A percentile compares a stretch with the other conserved stretches of the same genome.
Conservation (phyloP, 2,888 invertebrate genomes). For the Clanis bilineata region DNA sequence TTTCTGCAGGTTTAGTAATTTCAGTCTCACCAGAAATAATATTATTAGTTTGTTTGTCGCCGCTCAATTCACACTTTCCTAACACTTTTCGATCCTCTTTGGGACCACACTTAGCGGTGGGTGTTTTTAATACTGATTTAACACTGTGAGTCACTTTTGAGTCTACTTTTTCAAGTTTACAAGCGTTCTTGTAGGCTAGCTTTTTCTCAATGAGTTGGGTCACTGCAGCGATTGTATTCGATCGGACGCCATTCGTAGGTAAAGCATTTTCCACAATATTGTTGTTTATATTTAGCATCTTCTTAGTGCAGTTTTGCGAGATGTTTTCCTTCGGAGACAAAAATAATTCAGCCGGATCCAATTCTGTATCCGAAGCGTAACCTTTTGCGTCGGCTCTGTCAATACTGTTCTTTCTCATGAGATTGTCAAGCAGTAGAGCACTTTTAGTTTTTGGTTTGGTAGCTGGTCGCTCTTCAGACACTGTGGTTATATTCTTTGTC, state of each 20-base stretch:
- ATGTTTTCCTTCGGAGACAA: conserved; percentile 64
- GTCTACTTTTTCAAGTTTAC: conserved; percentile 66
- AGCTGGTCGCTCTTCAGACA: conserved; percentile 44
- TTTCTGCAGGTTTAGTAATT: conserved; percentile 23
- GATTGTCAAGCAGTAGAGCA: conserved; percentile 77
- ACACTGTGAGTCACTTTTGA: conserved; percentile 64
- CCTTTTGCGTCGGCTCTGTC: conserved; percentile 72
- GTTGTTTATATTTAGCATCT: conserved; percentile 74
- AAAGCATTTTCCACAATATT: conserved; percentile 67
- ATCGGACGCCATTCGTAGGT: conserved; percentile 57
- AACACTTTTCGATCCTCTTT: conserved; percentile 47
- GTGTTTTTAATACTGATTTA: conserved; percentile 71
- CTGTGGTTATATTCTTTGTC: conserved; percentile 45
- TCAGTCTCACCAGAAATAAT: conserved; percentile 30
- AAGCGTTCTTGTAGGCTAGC: conserved; percentile 61
- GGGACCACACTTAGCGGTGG: conserved; percentile 50
- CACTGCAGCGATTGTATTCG: conserved; percentile 67
- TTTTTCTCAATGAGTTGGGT: conserved; percentile 70
- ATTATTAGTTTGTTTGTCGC: conserved; percentile 35
- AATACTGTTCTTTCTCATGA: conserved; percentile 82
- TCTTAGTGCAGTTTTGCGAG: conserved; percentile 62
- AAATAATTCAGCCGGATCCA: conserved; percentile 74
- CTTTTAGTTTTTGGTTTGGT: conserved; percentile 73
- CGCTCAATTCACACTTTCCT: conserved; percentile 34
- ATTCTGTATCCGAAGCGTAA: conserved; percentile 61